Conservation (phyloP, 2,888 invertebrate species). For the Epinotia demarniana region DNA sequence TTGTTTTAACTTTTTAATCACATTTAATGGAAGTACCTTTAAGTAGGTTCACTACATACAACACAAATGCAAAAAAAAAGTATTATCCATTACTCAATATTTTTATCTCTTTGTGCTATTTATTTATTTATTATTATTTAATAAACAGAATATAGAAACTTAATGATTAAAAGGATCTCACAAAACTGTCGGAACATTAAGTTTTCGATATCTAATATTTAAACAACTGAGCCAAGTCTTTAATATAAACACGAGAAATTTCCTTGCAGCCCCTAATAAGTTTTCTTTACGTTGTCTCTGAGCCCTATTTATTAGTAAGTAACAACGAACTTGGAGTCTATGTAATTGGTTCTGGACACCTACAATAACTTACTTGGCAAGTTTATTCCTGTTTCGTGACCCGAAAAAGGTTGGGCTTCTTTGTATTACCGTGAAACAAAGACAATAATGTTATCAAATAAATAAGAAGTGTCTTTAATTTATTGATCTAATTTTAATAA, state of each 20-base stretch:
- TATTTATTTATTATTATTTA: no score
- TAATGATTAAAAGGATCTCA: no score
- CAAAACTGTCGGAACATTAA: no score
- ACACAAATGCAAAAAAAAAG: no score
- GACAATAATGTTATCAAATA: constrained; percentile 7
- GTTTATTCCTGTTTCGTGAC: constrained; percentile 37
- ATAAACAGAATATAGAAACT: no score
- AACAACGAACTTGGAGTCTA: constrained; percentile 12
- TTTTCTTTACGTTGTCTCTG: neutral
- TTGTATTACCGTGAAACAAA: constrained; percentile 9
- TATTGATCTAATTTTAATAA: neutral
- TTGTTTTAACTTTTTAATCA: no score
- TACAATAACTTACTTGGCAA: constrained; percentile 29
- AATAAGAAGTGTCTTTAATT: neutral
- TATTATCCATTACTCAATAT: no score
- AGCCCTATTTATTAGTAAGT: constrained; percentile 18
- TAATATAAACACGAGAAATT: neutral
- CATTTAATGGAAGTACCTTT: no score
- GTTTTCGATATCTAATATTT: neutral
- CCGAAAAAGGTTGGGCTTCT: constrained; percentile 22
- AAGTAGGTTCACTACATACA: no score
- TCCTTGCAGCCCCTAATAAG: neutral
- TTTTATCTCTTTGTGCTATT: no score
- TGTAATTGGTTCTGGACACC: constrained; percentile 36
- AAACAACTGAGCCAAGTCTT: neutral